These are phyloP conservation scores for Ornithorhynchus anatinus DNA, from an alignment of 2,113 vertebrate genomes.

Conservation along the genomic window DNA sequence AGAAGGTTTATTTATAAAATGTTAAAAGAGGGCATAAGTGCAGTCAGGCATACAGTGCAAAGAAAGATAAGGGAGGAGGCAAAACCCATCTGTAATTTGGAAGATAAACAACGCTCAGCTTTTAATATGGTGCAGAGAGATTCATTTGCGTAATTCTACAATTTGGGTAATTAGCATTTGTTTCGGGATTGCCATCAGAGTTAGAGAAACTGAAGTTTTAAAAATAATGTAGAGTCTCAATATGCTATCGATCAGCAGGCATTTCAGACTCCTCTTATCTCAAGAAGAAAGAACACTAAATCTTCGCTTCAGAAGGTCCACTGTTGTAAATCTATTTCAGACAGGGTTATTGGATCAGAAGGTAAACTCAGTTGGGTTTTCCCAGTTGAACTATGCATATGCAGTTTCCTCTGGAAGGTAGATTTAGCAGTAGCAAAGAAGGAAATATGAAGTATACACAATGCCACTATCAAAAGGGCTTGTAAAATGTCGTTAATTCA, in stretches of 20 bases:
- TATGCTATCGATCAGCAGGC: background rate
- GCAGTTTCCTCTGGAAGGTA: background rate
- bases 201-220: background rate
- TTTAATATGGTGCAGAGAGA: background rate
- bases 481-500: too few relatives aligned
- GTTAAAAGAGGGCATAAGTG: background rate
- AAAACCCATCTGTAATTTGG: background rate
- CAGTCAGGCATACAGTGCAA: rapidly evolving
- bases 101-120: background rate
- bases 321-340: background rate
- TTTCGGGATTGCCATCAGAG: background rate
- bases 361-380: background rate
- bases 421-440: too few relatives aligned
- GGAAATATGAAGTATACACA: too few relatives aligned
- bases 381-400: background rate
- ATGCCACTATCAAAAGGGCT: too few relatives aligned
- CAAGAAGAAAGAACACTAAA: background rate
- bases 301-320: background rate
- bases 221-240: background rate
- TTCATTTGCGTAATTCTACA: background rate
- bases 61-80: background rate
- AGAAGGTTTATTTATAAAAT: background rate
- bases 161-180: background rate
- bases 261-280: background rate
- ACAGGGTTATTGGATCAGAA: background rate